Base-by-base conservation (phyloP, 2,113 vertebrate species). In the Podarcis raffonei region DNA sequence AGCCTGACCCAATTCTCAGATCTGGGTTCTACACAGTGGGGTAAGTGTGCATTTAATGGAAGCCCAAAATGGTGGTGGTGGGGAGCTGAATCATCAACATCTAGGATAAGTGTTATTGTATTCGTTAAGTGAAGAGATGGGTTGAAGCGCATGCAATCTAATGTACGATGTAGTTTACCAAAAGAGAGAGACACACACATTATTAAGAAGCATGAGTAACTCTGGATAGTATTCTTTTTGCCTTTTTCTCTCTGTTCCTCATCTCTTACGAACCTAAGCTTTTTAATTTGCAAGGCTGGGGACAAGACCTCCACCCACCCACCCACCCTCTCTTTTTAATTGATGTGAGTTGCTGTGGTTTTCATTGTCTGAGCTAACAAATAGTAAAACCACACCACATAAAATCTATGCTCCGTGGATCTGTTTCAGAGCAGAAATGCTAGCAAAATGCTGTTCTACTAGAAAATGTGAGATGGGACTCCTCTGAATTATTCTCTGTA, bases 401-500 rank as follows among this genome's bases (percentile, higher is more conserved):
- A 68, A 30, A 84, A 48, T 7, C 13, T 83, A 86, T 37, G 69
- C 78, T 86, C 69, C 86, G 35, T 85, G 62, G 57, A 87, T 81
- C 88, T 80, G 59, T 48, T 62, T 80, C 65, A 80, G 37, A 79
- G 66, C 30, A 32, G 22, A 68, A 69, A 69, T 66, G 35, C 37
- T 53, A 53, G n/a, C 48, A 79, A 92, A 95, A 91, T 32, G 69
- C 9, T 0, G 0, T 57, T 90, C 89, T 53, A 76, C 4, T 77
- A 91, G 48, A 68, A 77, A 62, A 78, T 39, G 39, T 15, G 27
- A 39, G 30, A 57, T 69, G n/a, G 88, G 77, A 89, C 86, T 92
- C 65, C 71, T 82, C 65, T 87, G 25, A 94, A 89, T n/a, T 87
- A 94, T 27, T 48, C 84, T 93, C 75, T 37, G 16, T 87, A 83